Evolutionary conservation across 2,113 vertebrate species (phyloP).

Genomic region (Seriola aureovittata): DNA sequence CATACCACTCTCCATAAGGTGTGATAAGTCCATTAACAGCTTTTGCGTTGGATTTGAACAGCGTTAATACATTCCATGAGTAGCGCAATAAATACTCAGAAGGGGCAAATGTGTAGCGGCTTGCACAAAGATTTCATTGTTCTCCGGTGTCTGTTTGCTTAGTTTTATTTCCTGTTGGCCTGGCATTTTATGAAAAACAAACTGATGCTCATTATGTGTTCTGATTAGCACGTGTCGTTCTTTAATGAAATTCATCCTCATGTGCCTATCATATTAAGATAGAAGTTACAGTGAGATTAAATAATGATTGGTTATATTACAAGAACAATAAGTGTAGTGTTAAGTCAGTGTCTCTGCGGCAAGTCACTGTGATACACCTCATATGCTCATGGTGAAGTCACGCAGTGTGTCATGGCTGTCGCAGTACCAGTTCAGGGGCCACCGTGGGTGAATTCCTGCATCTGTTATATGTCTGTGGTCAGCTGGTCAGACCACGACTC

Average conservation of each 20-base stretch:
- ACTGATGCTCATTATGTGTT: neutral
- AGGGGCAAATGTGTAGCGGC: neutral
- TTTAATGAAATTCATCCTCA: neutral
- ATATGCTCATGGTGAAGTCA: conserved; percentile 34
- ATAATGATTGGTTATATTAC: neutral
- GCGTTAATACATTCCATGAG: conserved; percentile 38
- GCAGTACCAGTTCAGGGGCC: conserved; percentile 36
- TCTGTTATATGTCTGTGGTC: conserved; percentile 50
- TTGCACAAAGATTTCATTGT: conserved; percentile 32
- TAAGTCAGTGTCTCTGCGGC: neutral
- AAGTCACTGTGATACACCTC: neutral
- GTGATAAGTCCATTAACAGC: conserved; percentile 47
- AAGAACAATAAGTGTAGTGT: conserved; percentile 3
- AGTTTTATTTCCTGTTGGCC: neutral
- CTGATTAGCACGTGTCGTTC: neutral
- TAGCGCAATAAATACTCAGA: neutral
- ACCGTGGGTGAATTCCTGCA: conserved; percentile 37
- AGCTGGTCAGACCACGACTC: conserved; percentile 45
- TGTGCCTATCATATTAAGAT: neutral
- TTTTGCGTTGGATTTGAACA: conserved; percentile 36
- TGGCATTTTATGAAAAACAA: conserved; percentile 13
- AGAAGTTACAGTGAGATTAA: conserved; percentile 1
- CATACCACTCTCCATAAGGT: neutral
- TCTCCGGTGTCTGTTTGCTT: neutral
- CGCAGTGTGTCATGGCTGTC: conserved; percentile 31